Evolutionary conservation across 2,113 vertebrate species (phyloP), one percentile per base, ranked within the genome.

Genomic region (Chionodraco myersi): DNA sequence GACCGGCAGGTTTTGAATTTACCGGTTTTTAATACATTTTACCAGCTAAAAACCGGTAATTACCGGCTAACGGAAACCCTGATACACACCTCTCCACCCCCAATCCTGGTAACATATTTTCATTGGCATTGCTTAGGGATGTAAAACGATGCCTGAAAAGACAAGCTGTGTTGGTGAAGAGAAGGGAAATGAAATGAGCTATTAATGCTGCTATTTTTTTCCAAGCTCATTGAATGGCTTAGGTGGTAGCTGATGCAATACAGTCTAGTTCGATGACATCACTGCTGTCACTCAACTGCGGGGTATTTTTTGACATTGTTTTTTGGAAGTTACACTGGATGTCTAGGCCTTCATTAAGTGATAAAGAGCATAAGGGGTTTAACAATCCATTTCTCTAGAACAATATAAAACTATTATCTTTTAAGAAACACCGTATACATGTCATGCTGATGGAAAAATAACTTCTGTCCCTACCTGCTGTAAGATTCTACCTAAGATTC

Each of bases 111-210:
- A 54, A 67, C 74, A 56, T 71, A n/a, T 53, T 79, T 80, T 71
- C 61, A 21, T 77, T 54, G 49, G 16, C 14, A 36, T 75, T 83
- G 82, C 84, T 88, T 58, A 26, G 61, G 15, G 56, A 49, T 67
- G 73, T 52, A 72, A 65, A 85, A 58, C 10, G 6, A 59, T 58
- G 62, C 54, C 12, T 72, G 62, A 23, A 79, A 34, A 77, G 59
- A 61, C 30, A 45, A 63, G 59, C 76, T 72, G 73, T 63, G 70
- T 70, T 70, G 64, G 52, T 26, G 74, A 54, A 41, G 54, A 36
- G 41, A 51, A 68, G 70, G 48, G 65, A 57, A 75, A 70, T 52
- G 49, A 68, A 84, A 83, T 7, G 0, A 70, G 68, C 49, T 53
- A 45, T 14, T n/a, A 70, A 83, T 49, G n/a, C 76, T 72, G 57